Conservation (phyloP, 1,140 invertebrate genomes). For the Macrostomum lignano region DNA sequence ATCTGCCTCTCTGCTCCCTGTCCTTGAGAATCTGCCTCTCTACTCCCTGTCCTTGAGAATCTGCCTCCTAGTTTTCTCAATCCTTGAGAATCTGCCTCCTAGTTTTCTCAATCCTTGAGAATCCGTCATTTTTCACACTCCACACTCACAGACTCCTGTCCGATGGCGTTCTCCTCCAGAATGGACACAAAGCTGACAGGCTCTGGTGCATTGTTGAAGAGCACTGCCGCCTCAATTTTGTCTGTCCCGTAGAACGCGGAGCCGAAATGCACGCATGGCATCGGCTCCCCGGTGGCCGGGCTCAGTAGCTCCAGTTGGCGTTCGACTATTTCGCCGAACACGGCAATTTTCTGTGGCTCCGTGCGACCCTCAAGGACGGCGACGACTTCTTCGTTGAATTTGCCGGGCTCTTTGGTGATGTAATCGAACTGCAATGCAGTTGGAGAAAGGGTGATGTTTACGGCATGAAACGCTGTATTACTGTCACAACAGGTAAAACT, state of each 20-base stretch:
- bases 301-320: slow-evolving; percentile 15
- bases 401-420: slow-evolving; percentile 16
- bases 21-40: too few relatives aligned
- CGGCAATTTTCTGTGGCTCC: slow-evolving; percentile 10
- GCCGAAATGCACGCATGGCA: slow-evolving; percentile 23
- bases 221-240: slow-evolving; percentile 15
- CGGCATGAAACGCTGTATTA: too few relatives aligned
- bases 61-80: too few relatives aligned
- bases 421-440: slow-evolving; percentile 16
- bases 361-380: slow-evolving; percentile 5
- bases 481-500: too few relatives aligned
- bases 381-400: slow-evolving; percentile 13
- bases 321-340: slow-evolving; percentile 16
- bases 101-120: too few relatives aligned
- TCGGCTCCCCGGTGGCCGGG: slow-evolving; percentile 11
- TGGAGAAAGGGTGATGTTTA: slow-evolving; percentile 11
- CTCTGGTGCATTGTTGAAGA: slow-evolving; percentile 25
- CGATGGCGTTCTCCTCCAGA: slow-evolving; percentile 22
- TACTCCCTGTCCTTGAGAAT: too few relatives aligned
- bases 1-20: too few relatives aligned
- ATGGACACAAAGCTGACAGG: slow-evolving; percentile 22
- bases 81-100: too few relatives aligned
- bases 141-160: slow-evolving; percentile 23
- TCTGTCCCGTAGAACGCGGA: slow-evolving; percentile 25
- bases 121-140: too few relatives aligned